Percentiles rank a stretch among this genome's conserved stretches.
These are phyloP conservation scores for Melanostigma gelatinosum DNA, from an alignment of 2,113 vertebrate genomes.

Conservation along the genomic window DNA sequence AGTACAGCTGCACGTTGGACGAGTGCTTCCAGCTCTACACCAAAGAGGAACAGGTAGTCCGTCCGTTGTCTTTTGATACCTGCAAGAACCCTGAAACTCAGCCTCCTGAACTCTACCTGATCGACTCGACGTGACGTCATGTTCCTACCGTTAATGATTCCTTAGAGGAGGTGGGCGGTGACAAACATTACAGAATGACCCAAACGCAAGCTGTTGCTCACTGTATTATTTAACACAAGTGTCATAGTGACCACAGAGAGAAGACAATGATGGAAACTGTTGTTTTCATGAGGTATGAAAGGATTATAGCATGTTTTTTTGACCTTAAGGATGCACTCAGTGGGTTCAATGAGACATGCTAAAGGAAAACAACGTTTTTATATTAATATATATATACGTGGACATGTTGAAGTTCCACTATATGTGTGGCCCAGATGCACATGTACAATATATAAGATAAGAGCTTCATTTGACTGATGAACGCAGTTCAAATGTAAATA, in stretches of 20 bases:
- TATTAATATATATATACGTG: too few species aligned
- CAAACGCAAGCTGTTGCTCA: too few species aligned
- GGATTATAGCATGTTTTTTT: too few species aligned
- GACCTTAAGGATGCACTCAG: too few species aligned
- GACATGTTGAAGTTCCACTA: too few species aligned
- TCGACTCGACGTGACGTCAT: background rate
- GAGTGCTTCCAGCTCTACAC: slow-evolving; percentile 99
- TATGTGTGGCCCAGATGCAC: background rate
- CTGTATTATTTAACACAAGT: background rate
- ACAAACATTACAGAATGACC: background rate
- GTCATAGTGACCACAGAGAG: background rate
- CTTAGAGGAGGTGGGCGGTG: background rate
- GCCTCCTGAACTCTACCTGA: background rate
- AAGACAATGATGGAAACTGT: too few species aligned
- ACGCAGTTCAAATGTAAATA: background rate
- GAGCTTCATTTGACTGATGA: background rate
- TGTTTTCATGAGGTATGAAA: too few species aligned
- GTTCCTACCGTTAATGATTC: background rate
- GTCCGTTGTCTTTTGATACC: background rate
- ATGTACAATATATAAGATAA: background rate
- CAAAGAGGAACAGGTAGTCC: slow-evolving; percentile 94
- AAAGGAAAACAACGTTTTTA: too few species aligned
- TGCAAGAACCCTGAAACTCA: background rate
- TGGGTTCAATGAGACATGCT: background rate
- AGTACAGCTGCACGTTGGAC: slow-evolving; percentile 92